Evolutionary conservation across 1,140 invertebrate species (phyloP).

Genomic region (Brachionus calyciflorus): DNA sequence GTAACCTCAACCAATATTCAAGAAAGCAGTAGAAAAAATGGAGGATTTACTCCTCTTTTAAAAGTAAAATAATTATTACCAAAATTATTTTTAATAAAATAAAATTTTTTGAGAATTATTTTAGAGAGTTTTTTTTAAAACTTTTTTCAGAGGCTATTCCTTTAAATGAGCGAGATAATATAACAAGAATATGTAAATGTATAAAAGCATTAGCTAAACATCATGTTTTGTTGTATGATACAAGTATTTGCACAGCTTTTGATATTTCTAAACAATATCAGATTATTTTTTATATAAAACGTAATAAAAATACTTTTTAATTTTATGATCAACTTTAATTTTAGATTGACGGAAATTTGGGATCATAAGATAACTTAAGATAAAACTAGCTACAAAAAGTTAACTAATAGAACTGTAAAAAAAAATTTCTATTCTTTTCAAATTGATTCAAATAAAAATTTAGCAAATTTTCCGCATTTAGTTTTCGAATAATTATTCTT

Average conservation of each 20-base stretch:
- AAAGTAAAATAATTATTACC: no score
- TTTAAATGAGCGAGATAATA: constrained; percentile 70
- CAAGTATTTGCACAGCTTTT: constrained; percentile 83
- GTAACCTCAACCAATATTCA: constrained; percentile 75
- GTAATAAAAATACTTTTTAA: background rate
- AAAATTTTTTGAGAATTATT: background rate
- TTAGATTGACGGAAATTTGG: constrained; percentile 31
- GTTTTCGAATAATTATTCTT: no score
- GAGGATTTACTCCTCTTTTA: constrained; percentile 56
- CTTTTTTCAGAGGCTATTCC: constrained; percentile 17
- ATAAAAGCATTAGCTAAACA: constrained; percentile 77
- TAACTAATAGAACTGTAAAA: no score
- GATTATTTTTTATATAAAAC: background rate
- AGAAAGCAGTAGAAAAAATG: constrained; percentile 71
- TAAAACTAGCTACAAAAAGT: no score
- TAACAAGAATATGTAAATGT: constrained; percentile 82
- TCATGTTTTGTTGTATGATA: constrained; percentile 85
- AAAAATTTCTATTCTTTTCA: no score
- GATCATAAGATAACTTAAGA: no score
- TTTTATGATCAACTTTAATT: background rate
- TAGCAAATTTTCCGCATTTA: no score
- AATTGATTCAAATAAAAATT: no score
- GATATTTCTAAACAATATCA: constrained; percentile 81
- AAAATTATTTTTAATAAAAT: no score
- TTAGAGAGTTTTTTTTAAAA: background rate